These are phyloP conservation scores for Microcebus murinus DNA, from an alignment of 2,113 vertebrate genomes.

Conservation along the genomic window DNA sequence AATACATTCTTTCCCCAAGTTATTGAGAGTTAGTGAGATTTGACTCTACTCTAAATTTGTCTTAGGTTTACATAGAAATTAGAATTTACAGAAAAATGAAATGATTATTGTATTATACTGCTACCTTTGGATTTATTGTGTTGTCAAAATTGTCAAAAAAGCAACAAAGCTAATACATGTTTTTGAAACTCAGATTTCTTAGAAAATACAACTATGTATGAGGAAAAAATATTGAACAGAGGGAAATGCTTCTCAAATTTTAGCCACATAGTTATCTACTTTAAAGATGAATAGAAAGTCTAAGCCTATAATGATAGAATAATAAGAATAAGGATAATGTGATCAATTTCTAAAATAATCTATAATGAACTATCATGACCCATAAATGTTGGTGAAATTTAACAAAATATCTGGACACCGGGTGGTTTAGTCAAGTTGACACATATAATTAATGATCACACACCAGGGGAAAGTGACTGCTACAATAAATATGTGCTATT, in stretches of 20 bases:
- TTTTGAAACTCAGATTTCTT: not conserved
- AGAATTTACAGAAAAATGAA: not conserved
- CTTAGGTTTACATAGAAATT: not conserved
- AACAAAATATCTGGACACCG: not conserved
- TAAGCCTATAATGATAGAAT: not conserved
- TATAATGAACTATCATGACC: not conserved
- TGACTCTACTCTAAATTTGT: not conserved
- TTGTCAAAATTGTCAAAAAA: not conserved
- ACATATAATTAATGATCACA: not conserved
- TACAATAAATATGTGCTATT: not conserved
- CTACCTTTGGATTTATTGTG: not conserved
- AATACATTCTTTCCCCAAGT: not conserved
- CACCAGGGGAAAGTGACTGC: not conserved
- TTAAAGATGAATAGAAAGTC: not conserved
- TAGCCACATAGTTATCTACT: not conserved
- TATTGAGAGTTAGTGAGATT: not conserved
- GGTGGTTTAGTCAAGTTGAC: not conserved
- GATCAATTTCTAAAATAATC: not conserved
- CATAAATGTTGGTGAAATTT: not conserved
- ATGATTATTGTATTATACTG: not conserved
- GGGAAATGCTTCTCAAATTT: not conserved
- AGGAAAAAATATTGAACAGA: not conserved
- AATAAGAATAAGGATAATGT: not conserved
- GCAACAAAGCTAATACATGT: not conserved
- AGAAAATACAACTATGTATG: not conserved